Percentiles rank a stretch among this genome's conserved stretches.
These are phyloP conservation scores for Bathynomus jamesi DNA, from an alignment of 1,140 invertebrate species.

Conservation along the genomic window DNA sequence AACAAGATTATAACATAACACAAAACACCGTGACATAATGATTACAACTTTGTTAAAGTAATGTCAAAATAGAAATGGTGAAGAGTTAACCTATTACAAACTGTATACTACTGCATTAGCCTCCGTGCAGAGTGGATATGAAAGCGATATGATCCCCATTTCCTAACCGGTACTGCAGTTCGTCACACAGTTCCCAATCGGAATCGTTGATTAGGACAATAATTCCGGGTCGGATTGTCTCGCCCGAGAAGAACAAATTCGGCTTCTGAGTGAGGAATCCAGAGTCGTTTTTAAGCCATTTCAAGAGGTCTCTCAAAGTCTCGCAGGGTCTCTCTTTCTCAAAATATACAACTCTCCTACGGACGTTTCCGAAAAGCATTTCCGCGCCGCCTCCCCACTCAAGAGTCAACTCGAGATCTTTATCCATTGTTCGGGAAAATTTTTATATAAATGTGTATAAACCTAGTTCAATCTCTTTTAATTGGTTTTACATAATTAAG, in stretches of 20 bases:
- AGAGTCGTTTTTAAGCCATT: conserved; percentile 72
- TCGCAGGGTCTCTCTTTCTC: conserved; percentile 55
- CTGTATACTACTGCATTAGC: conserved; percentile 48
- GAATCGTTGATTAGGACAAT: conserved; percentile 83
- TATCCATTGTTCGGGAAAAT: background rate
- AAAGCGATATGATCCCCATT: conserved; percentile 57
- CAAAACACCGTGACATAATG: too few relatives aligned
- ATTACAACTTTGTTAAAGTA: too few relatives aligned
- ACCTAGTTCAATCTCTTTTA: too few relatives aligned
- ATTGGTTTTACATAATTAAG: too few relatives aligned
- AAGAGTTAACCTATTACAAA: too few relatives aligned
- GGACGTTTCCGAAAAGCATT: conserved; percentile 72
- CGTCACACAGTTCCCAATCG: conserved; percentile 81
- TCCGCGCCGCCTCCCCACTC: conserved; percentile 74
- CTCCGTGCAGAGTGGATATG: conserved; percentile 65
- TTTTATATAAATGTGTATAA: background rate
- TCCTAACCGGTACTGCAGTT: conserved; percentile 54
- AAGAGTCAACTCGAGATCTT: conserved; percentile 27
- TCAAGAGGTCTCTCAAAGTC: conserved; percentile 62
- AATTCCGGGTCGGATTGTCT: conserved; percentile 82
- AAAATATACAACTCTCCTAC: conserved; percentile 60
- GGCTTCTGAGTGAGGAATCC: conserved; percentile 65
- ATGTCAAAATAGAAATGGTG: too few relatives aligned
- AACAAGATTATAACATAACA: too few relatives aligned
- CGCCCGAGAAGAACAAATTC: conserved; percentile 80